A percentile compares a stretch with the other conserved stretches of the same genome.
Evolutionary conservation across 2,113 vertebrate species (phyloP).

Genomic region (Sphyrna mokarran): DNA sequence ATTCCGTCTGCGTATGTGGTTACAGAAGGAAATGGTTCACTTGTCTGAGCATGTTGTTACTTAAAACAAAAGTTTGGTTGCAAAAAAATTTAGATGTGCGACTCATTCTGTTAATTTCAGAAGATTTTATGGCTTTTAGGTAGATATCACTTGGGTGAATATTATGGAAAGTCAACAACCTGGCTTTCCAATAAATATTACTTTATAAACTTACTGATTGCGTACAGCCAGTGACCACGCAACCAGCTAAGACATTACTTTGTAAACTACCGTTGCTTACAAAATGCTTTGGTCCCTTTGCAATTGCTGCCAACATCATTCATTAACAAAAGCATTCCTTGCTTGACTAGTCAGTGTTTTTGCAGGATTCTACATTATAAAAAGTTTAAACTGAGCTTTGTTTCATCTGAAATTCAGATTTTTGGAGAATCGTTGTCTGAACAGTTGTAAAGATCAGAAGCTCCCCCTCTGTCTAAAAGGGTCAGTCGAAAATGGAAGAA

Average conservation of each 20-base stretch:
- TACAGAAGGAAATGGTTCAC: neutral
- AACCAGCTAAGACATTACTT: neutral
- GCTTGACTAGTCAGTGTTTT: neutral
- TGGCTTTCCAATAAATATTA: neutral
- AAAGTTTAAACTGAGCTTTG: neutral
- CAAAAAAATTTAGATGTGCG: neutral
- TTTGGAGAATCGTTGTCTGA: neutral
- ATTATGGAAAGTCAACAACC: neutral
- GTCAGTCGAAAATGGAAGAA: neutral
- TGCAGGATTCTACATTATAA: neutral
- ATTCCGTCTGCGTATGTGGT: neutral
- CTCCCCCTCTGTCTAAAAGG: neutral
- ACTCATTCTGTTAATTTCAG: neutral
- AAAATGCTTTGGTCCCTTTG: neutral
- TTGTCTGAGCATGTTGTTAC: neutral
- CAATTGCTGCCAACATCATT: neutral
- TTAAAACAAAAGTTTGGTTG: neutral
- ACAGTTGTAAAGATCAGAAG: neutral
- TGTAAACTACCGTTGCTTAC: neutral
- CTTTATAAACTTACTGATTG: neutral
- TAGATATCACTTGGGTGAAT: neutral
- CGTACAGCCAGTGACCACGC: neutral
- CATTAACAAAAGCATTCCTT: neutral
- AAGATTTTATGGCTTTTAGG: neutral
- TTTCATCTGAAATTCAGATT: neutral